Percentiles rank a stretch among this genome's conserved stretches.
These are phyloP conservation scores for Plebejus argus DNA, from an alignment of 2,888 invertebrate genomes.

Conservation along the genomic window DNA sequence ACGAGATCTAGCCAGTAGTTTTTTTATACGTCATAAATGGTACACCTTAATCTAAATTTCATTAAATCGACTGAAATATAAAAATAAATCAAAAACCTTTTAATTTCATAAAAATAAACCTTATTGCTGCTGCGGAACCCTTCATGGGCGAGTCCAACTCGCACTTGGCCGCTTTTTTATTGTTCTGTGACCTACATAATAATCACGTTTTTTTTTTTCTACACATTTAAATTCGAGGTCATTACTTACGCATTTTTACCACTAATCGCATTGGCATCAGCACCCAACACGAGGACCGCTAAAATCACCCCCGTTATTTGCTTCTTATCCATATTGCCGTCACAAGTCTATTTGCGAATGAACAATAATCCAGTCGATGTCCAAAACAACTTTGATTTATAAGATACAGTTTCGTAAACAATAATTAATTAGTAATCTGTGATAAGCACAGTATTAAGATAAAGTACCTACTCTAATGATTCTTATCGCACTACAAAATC, in stretches of 20 bases:
- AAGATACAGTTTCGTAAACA: slow-evolving; percentile 24
- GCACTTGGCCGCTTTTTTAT: too few species aligned
- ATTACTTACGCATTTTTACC: slow-evolving; percentile 27
- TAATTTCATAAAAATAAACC: too few species aligned
- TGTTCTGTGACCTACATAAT: too few species aligned
- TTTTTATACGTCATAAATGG: too few species aligned
- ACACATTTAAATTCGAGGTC: neutral
- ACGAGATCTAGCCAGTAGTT: too few species aligned
- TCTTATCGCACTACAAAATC: neutral
- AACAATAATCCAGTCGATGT: neutral
- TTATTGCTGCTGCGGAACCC: too few species aligned
- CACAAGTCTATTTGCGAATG: neutral
- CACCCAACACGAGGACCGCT: neutral
- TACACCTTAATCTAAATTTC: too few species aligned
- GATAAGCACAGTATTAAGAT: slow-evolving; percentile 12
- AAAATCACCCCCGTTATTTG: slow-evolving; percentile 13
- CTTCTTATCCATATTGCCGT: slow-evolving; percentile 23
- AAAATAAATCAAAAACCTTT: too few species aligned
- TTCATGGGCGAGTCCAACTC: too few species aligned
- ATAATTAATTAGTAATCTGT: slow-evolving; percentile 22
- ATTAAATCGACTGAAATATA: too few species aligned
- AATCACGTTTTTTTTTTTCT: too few species aligned
- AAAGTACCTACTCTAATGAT: neutral
- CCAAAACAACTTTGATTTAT: slow-evolving; percentile 29
- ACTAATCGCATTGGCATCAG: slow-evolving; percentile 10